Evolutionary conservation across 1,140 invertebrate species (phyloP), one percentile per base, ranked within the genome.

Genomic region (Ostrea edulis): DNA sequence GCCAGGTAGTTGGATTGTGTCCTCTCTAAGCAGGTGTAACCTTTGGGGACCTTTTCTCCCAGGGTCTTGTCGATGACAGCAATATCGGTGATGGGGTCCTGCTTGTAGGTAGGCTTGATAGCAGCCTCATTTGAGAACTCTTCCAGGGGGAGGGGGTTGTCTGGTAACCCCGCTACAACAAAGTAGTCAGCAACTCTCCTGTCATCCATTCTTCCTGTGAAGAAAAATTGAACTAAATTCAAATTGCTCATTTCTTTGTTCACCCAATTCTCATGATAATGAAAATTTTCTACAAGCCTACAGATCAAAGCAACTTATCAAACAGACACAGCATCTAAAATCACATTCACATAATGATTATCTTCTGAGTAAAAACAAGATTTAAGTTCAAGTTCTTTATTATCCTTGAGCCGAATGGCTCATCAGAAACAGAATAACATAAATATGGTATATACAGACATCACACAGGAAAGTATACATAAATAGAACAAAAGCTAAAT

Each of bases 11-110:
- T 98, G 25, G 96, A 96, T 11, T 98, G 98, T 5, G 99, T 99
- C 65, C 96, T 95, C 89, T 98, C 97, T n/a, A 99, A 96, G 29
- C 98, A 95, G 82, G 96, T 96, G 94, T 96, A 99, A 2, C 92
- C 92, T 29, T 92, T 91, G 1, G 94, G 94, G 22, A 97, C 96
- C 29, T 95, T 96, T 95, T 99, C 99, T 8, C 97, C 98, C 0
- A 98, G 95, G 58, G 97, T 96, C 7, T 98, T 97, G 95, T 99
- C 99, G 91, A 99, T 97, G 25, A 99, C 97, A 89, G 97, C 96
- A 93, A 98, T 95, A 95, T 99, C 99, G 17, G 98, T 99, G 87
- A 99, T 99, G 0, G 99, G 99, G 87, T 98, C 97, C 91, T 97
- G 97, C 82, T 93, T 94, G 65, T 92, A 95, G 82, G 95, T 96